Percentiles rank a stretch among this genome's conserved stretches.
phyloP scores from a whole-genome alignment of 2,888 invertebrate species.

The Ecliptopera silaceata region DNA sequence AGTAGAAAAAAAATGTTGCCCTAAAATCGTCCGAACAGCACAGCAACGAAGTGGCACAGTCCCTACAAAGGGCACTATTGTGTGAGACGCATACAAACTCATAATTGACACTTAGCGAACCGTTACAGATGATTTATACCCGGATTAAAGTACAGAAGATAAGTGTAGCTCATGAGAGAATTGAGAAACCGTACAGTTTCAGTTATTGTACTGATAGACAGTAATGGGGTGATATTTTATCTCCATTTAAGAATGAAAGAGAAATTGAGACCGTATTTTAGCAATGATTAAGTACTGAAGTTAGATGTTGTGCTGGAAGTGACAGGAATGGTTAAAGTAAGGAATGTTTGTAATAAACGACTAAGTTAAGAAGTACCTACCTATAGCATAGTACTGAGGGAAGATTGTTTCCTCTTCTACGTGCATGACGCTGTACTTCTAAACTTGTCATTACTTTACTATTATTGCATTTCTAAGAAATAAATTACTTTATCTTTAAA shows the following conservation, averaged over 20 bases:
- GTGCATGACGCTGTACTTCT: too few species aligned
- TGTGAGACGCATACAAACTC: constrained; percentile 23
- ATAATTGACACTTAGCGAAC: constrained; percentile 31
- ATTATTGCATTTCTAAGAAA: too few species aligned
- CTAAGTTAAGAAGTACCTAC: too few species aligned
- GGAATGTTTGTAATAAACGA: too few species aligned
- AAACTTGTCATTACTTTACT: too few species aligned
- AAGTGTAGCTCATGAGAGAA: constrained; percentile 9
- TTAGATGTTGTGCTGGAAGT: too few species aligned
- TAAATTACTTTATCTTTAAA: too few species aligned
- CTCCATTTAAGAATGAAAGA: constrained; percentile 2
- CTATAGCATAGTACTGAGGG: too few species aligned
- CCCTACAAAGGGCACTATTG: constrained; percentile 23
- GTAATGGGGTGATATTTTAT: constrained; percentile 21
- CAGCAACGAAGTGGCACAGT: constrained; percentile 18
- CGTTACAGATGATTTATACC: constrained; percentile 31
- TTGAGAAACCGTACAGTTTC: constrained; percentile 19
- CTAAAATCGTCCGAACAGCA: not conserved
- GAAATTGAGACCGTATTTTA: constrained; percentile 5
- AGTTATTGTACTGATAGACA: constrained; percentile 20
- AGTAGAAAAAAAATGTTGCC: constrained; percentile 18
- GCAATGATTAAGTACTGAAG: not conserved
- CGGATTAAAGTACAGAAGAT: constrained; percentile 26
- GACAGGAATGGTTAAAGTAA: too few species aligned
- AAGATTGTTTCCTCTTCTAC: too few species aligned